Evolutionary conservation across 2,113 vertebrate species (phyloP), one percentile per base, ranked within the genome.

Genomic region (Ceratotherium simum): DNA sequence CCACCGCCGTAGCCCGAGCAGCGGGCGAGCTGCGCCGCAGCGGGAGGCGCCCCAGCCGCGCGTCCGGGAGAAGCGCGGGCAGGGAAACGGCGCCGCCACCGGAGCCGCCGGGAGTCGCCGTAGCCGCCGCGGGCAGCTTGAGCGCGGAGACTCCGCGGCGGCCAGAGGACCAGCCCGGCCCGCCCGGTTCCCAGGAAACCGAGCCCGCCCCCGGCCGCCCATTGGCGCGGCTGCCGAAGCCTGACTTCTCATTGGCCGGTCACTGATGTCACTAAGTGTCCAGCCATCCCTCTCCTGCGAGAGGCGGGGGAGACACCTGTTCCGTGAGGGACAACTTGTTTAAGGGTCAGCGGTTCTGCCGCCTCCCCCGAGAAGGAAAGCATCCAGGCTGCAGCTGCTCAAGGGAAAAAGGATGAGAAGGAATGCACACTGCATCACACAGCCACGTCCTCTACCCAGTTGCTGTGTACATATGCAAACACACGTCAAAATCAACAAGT

Each of bases 251-350:
- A 98, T 97, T 98, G 97, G 98, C 4, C 58, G 3, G 20, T 3
- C 42, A 29, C 90, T 82, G 94, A 73, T 98, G 98, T 98, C 98
- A 96, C 96, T 93, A 67, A 96, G 84, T 33, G 39, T 85, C 76
- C 95, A 70, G 88, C 95, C 96, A 20, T 94, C 97, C 97, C 97
- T 85, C 96, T 95, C 51, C 91, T 86, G 84, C 9, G 8, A 73
- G 90, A 96, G 97, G 97, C 96, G 96, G 97, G 95, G 96, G 87
- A 97, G 95, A 98, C 98, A 98, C 98, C 98, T 98, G 98, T 98
- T 98, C 95, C 7, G 87, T 58, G 90, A 97, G 96, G 67, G 95
- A 96, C 92, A 98, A 98, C 97, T 98, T 98, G 96, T 89, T 95
- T 84, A 96, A 96, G 97, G 97, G 97, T 98, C 97, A 91, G 87